Evolutionary conservation across 2,888 invertebrate species (phyloP).

Genomic region (Melitaea athalia): DNA sequence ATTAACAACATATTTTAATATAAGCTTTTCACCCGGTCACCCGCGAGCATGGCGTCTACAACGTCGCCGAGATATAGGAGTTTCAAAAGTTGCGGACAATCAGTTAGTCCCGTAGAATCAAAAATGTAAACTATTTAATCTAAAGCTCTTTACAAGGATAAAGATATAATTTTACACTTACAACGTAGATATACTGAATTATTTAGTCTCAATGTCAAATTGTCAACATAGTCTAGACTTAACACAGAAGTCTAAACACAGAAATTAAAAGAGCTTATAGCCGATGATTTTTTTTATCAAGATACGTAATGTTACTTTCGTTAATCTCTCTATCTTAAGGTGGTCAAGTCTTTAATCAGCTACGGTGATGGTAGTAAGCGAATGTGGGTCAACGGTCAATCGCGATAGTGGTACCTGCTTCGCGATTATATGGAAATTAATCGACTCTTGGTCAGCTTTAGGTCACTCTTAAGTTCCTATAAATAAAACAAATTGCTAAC

Average conservation of each 20-base stretch:
- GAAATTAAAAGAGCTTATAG: not conserved
- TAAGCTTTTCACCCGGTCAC: too few species aligned
- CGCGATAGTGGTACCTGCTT: conserved; percentile 65
- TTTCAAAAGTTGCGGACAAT: too few species aligned
- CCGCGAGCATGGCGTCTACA: too few species aligned
- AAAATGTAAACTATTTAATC: too few species aligned
- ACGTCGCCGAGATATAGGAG: too few species aligned
- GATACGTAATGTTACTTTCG: not conserved
- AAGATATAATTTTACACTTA: too few species aligned
- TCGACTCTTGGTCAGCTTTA: conserved; percentile 47
- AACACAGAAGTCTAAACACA: too few species aligned
- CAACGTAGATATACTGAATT: not conserved
- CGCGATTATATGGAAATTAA: conserved; percentile 74
- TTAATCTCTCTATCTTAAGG: conserved; percentile 24
- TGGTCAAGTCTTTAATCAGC: conserved; percentile 32
- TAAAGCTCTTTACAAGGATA: too few species aligned
- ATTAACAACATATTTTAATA: too few species aligned
- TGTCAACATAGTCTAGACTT: too few species aligned
- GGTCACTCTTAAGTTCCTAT: conserved; percentile 31
- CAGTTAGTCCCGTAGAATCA: too few species aligned
- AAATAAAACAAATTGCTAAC: conserved; percentile 33
- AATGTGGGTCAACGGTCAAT: conserved; percentile 77
- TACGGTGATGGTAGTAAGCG: conserved; percentile 38
- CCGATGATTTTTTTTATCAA: not conserved
- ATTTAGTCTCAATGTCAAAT: not conserved